These are phyloP conservation scores for Spisula subtruncata DNA, from an alignment of 2,888 invertebrate species.

Conservation along the genomic window DNA sequence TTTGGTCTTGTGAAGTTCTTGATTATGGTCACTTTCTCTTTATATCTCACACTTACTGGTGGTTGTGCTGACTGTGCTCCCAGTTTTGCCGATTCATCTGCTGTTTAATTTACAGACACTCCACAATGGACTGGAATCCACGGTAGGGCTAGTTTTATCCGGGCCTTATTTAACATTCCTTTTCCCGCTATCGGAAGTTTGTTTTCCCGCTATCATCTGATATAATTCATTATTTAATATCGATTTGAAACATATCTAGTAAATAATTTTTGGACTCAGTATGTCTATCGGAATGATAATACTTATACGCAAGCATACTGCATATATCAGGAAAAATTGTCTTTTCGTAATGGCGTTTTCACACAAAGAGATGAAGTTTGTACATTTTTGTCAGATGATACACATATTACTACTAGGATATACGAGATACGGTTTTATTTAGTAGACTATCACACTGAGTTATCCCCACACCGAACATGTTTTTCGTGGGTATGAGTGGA, in stretches of 20 bases:
- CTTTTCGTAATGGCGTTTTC: slow-evolving; percentile 26
- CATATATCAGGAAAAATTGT: slow-evolving; percentile 25
- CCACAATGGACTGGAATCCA: too few species aligned
- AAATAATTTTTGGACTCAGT: background rate
- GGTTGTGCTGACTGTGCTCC: too few species aligned
- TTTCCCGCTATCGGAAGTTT: too few species aligned
- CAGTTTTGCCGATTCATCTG: too few species aligned
- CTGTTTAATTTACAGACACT: too few species aligned
- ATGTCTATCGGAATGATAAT: slow-evolving; percentile 19
- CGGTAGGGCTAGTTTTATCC: too few species aligned
- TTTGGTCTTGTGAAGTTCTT: too few species aligned
- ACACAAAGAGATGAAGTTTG: slow-evolving; percentile 26
- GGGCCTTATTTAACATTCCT: too few species aligned
- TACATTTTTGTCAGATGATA: slow-evolving; percentile 16
- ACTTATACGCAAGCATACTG: background rate
- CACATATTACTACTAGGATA: slow-evolving; percentile 9
- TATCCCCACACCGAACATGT: background rate
- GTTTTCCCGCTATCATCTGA: background rate
- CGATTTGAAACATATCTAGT: background rate
- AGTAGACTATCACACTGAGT: background rate
- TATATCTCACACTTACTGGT: too few species aligned
- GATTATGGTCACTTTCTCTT: too few species aligned
- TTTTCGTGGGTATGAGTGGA: background rate
- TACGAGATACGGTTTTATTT: background rate
- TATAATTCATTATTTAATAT: background rate